These are phyloP conservation scores for Mythimna albipuncta DNA, from an alignment of 2,888 invertebrate species.

Conservation along the genomic window DNA sequence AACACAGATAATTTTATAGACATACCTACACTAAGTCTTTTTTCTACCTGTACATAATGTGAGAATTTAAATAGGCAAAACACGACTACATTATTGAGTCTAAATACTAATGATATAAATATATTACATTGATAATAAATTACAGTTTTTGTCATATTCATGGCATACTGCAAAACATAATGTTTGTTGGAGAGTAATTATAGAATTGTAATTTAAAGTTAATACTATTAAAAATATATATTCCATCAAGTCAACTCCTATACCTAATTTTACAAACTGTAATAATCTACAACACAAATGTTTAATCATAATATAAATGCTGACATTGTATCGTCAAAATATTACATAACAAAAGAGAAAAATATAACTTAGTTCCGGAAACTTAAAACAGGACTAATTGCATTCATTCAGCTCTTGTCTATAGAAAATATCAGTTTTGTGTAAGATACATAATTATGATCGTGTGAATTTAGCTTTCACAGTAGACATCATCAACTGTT, in stretches of 20 bases:
- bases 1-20: too few species aligned
- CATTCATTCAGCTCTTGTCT: too few species aligned
- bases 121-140: neutral
- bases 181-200: neutral
- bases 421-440: too few species aligned
- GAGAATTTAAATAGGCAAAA: neutral
- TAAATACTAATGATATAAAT: neutral
- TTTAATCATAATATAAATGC: neutral
- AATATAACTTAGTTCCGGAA: neutral
- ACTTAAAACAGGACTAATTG: too few species aligned
- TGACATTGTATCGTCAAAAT: neutral
- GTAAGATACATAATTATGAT: too few species aligned
- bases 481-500: too few species aligned
- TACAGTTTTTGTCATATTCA: neutral
- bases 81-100: neutral
- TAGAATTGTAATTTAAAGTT: neutral
- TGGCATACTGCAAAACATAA: neutral
- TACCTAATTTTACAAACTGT: neutral
- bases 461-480: too few species aligned
- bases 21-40: too few species aligned
- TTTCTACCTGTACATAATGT: neutral
- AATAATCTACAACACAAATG: neutral
- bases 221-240: neutral
- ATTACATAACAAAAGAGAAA: constrained; percentile 13
- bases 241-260: neutral